These are phyloP conservation scores for Drosophila funebris DNA, from an alignment of 1,140 invertebrate species.

Conservation along the genomic window DNA sequence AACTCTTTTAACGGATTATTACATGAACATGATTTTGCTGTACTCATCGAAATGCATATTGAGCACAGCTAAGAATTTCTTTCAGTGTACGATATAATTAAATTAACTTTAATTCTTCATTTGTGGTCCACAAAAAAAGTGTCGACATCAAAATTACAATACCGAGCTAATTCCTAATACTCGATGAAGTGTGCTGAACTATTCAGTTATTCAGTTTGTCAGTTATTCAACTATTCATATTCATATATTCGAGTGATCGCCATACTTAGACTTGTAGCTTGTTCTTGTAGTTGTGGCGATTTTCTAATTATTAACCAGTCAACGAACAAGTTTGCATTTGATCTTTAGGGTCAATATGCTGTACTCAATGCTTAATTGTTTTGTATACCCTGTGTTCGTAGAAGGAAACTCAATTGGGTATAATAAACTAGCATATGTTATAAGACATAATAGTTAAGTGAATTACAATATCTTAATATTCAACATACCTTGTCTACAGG, in stretches of 20 bases:
- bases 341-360: constrained; percentile 63
- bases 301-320: constrained; percentile 63
- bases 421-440: neutral
- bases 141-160: constrained; percentile 56
- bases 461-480: no score
- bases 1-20: neutral
- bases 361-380: neutral
- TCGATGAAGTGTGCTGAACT: neutral
- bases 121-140: constrained; percentile 39
- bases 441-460: no score
- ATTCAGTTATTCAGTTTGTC: constrained; percentile 15
- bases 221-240: neutral
- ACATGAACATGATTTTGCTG: no score
- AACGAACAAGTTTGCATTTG: constrained; percentile 79
- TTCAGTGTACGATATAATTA: constrained; percentile 30
- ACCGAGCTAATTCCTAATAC: constrained; percentile 33
- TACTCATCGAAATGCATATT: no score
- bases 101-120: constrained; percentile 32
- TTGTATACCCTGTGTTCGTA: neutral
- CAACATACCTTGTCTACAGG: no score
- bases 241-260: constrained; percentile 15
- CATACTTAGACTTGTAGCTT: constrained; percentile 1
- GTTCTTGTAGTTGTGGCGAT: constrained; percentile 2
- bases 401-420: neutral
- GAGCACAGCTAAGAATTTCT: constrained; percentile 7